Percentiles rank a stretch among this genome's conserved stretches.
These are phyloP conservation scores for Pseudorasbora parva DNA, from an alignment of 2,113 vertebrate genomes.

Conservation along the genomic window DNA sequence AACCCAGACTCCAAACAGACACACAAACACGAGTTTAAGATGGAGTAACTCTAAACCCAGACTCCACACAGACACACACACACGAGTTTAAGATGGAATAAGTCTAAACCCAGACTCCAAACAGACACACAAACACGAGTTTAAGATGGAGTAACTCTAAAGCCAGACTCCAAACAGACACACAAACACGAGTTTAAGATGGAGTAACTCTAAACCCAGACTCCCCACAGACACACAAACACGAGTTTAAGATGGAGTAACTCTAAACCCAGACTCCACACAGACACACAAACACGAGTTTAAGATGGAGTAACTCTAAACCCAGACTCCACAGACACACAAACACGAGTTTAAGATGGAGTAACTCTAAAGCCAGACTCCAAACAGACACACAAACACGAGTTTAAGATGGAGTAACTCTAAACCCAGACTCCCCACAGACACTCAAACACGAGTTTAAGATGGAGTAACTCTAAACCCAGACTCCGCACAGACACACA, in stretches of 20 bases:
- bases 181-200: background rate
- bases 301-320: background rate
- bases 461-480: background rate
- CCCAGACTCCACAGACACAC: slow-evolving; percentile 18
- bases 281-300: slow-evolving; percentile 2
- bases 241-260: background rate
- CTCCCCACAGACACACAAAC: slow-evolving; percentile 16
- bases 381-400: slow-evolving; percentile 18
- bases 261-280: background rate
- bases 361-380: too few relatives aligned
- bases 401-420: background rate
- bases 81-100: background rate
- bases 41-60: background rate
- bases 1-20: slow-evolving; percentile 15
- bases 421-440: background rate
- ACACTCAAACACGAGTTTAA: background rate
- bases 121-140: slow-evolving; percentile 9
- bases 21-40: background rate
- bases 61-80: slow-evolving; percentile 16
- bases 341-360: background rate
- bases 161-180: slow-evolving; percentile 18
- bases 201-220: background rate
- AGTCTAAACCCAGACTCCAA: background rate
- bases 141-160: background rate
- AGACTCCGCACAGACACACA: slow-evolving; percentile 24